Evolutionary conservation across 1,140 invertebrate species (phyloP).

Genomic region (Bacillus rossius): DNA sequence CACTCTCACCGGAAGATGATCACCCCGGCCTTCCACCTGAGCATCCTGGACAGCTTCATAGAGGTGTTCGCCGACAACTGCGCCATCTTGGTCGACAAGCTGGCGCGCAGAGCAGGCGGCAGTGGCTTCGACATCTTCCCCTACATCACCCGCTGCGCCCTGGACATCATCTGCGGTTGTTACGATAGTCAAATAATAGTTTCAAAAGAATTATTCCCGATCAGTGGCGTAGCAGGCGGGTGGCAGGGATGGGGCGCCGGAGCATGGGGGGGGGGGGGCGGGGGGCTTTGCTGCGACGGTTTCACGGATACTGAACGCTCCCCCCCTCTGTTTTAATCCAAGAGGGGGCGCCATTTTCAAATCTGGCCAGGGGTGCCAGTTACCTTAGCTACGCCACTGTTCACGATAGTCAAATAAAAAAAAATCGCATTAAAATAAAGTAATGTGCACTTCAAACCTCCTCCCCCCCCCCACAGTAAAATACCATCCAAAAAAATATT

Average conservation of each 20-base stretch:
- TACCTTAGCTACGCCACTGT: too few species aligned
- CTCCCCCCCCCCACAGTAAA: too few species aligned
- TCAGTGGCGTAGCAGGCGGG: too few species aligned
- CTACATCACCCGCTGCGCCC: conserved; percentile 48
- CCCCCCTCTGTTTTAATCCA: too few species aligned
- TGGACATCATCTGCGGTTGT: conserved; percentile 60
- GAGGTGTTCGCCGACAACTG: conserved; percentile 18
- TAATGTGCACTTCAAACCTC: too few species aligned
- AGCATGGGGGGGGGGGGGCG: background rate
- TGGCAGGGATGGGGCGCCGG: too few species aligned
- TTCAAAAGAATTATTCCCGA: background rate
- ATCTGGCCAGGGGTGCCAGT: too few species aligned
- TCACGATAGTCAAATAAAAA: too few species aligned
- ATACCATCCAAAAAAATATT: too few species aligned
- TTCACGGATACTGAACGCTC: too few species aligned
- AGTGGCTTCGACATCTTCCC: conserved; percentile 46
- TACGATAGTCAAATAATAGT: conserved; percentile 14
- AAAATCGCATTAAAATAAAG: too few species aligned
- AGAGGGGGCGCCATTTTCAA: too few species aligned
- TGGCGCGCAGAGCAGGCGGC: conserved; percentile 36
- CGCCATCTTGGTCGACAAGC: background rate
- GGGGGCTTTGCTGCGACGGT: background rate
- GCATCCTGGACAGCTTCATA: conserved; percentile 73
- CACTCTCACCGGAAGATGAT: conserved; percentile 69
- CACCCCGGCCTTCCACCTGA: conserved; percentile 84